These are phyloP conservation scores for Drosophila sulfurigaster DNA, from an alignment of 1,140 invertebrate genomes.

Conservation along the genomic window DNA sequence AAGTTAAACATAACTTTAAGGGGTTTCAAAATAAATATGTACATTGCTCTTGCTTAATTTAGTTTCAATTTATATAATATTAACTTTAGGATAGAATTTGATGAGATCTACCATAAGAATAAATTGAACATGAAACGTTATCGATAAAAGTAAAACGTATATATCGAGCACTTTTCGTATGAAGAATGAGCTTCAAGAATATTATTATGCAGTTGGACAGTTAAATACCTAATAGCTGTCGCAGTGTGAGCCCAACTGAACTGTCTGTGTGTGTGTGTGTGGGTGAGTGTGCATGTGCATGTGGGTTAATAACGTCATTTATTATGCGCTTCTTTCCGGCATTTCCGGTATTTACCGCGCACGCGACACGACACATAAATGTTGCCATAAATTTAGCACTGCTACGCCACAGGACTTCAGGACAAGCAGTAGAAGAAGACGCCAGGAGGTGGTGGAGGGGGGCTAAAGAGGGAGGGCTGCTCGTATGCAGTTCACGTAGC, in stretches of 20 bases:
- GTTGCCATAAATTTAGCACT: slow-evolving; percentile 80
- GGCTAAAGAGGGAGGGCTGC: not conserved
- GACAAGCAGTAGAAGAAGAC: not conserved
- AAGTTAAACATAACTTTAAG: too few species aligned
- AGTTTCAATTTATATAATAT: too few species aligned
- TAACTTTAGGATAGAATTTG: too few species aligned
- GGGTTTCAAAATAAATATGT: too few species aligned
- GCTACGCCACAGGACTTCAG: slow-evolving; percentile 60
- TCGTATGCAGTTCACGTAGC: slow-evolving; percentile 70
- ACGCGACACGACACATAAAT: slow-evolving; percentile 84
- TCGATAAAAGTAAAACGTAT: slow-evolving; percentile 4
- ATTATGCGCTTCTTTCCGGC: slow-evolving; percentile 83
- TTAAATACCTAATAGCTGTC: slow-evolving; percentile 33
- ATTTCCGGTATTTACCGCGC: slow-evolving; percentile 83
- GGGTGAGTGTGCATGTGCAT: slow-evolving; percentile 52
- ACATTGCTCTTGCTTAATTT: too few species aligned
- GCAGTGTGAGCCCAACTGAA: slow-evolving; percentile 12
- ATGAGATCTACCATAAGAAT: not conserved
- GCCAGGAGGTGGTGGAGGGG: not conserved
- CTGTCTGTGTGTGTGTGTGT: slow-evolving; percentile 8
- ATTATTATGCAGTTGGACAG: slow-evolving; percentile 32
- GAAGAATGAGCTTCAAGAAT: not conserved
- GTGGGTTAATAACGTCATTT: slow-evolving; percentile 83
- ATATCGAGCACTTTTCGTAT: not conserved
- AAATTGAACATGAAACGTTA: not conserved